These are phyloP conservation scores for Lycaon pictus DNA, from an alignment of 2,113 vertebrate species.

Conservation along the genomic window DNA sequence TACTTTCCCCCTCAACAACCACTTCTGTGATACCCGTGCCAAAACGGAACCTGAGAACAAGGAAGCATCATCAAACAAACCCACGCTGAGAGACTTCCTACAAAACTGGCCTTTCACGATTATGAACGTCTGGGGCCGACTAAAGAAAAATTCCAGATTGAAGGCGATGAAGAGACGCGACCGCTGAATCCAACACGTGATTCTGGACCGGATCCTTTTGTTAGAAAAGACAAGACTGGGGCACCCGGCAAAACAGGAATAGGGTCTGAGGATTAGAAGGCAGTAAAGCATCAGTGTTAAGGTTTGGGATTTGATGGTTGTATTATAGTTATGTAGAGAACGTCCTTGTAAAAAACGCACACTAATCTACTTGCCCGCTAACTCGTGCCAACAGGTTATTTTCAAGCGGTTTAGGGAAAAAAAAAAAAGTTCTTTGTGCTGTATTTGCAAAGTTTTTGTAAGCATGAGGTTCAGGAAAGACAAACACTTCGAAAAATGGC, in stretches of 20 bases:
- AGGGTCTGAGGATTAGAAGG: not conserved
- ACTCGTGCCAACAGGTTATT: not conserved
- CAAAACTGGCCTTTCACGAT: not conserved
- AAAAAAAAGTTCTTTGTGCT: not conserved
- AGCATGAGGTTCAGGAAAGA: not conserved
- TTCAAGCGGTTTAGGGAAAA: not conserved
- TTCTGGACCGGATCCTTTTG: not conserved
- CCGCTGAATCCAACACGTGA: not conserved
- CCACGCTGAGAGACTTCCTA: not conserved
- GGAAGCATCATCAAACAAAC: not conserved
- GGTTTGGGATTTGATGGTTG: not conserved
- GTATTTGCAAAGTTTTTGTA: slow-evolving; percentile 17
- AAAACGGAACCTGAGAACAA: not conserved
- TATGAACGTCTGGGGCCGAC: not conserved
- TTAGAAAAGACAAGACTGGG: not conserved
- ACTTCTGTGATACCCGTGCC: not conserved
- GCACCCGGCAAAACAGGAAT: not conserved
- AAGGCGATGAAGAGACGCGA: not conserved
- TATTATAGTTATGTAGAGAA: not conserved
- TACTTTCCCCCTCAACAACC: not conserved
- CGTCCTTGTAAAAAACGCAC: not conserved
- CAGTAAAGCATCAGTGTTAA: not conserved
- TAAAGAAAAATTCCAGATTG: not conserved
- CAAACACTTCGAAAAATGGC: not conserved
- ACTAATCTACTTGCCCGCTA: not conserved